phyloP scores from a whole-genome alignment of 1,140 invertebrate genomes.

The Arion vulgaris region DNA sequence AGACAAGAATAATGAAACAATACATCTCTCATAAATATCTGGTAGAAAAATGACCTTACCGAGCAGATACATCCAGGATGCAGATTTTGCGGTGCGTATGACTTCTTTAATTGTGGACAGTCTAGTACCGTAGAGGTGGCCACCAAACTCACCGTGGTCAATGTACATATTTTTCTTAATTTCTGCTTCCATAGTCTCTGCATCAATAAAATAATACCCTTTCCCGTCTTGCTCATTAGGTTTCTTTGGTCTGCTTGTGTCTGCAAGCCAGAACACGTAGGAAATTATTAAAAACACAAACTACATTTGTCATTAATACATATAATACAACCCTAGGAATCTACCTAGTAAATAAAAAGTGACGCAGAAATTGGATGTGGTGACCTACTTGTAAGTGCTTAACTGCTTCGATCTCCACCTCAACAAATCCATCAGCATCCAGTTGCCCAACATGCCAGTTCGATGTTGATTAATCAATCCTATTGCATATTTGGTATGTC shows the following conservation, averaged over 20 bases:
- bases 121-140: slow-evolving; percentile 92
- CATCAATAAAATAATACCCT: slow-evolving; percentile 93
- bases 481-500: too few relatives aligned
- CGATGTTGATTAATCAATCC: too few relatives aligned
- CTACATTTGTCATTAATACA: too few relatives aligned
- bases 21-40: too few relatives aligned
- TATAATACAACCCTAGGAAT: slow-evolving; percentile 30
- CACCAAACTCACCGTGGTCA: slow-evolving; percentile 96
- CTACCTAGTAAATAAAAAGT: too few relatives aligned
- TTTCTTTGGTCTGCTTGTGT: slow-evolving; percentile 91
- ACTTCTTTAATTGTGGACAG: slow-evolving; percentile 93
- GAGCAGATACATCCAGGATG: slow-evolving; percentile 94
- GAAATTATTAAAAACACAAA: too few relatives aligned
- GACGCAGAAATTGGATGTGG: too few relatives aligned
- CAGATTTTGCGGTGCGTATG: slow-evolving; percentile 96
- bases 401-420: too few relatives aligned
- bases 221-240: slow-evolving; percentile 94
- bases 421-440: too few relatives aligned
- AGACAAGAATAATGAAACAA: too few relatives aligned
- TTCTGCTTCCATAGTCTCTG: slow-evolving; percentile 93
- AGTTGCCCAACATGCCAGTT: too few relatives aligned
- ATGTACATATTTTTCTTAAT: slow-evolving; percentile 91
- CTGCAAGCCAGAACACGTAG: slow-evolving; percentile 74
- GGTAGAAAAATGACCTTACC: slow-evolving; percentile 75
- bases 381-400: too few relatives aligned